These are phyloP conservation scores for Lanius collurio DNA, from an alignment of 2,113 vertebrate genomes.

Conservation along the genomic window DNA sequence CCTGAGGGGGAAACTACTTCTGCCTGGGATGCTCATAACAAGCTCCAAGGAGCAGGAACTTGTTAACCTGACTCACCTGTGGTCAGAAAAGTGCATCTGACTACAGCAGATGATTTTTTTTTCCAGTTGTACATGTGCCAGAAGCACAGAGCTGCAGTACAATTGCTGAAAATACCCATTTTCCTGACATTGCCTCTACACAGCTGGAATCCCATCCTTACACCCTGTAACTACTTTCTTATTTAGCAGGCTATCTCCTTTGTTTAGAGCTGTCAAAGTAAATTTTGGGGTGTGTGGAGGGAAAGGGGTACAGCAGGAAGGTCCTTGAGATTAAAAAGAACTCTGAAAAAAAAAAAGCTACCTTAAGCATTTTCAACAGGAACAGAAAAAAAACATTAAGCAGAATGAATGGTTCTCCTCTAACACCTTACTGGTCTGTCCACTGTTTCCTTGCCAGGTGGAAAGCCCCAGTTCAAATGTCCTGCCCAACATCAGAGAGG, in stretches of 20 bases:
- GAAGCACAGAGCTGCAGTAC: background rate
- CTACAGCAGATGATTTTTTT: background rate
- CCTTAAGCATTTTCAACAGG: conserved; percentile 13
- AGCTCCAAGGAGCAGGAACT: background rate
- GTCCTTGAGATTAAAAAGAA: background rate
- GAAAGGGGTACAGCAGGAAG: background rate
- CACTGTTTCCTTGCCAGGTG: background rate
- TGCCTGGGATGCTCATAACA: background rate
- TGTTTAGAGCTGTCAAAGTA: background rate
- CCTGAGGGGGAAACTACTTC: background rate
- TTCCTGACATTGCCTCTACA: background rate
- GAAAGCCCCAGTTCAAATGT: background rate
- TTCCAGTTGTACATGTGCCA: background rate
- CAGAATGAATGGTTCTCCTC: background rate
- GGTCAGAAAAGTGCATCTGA: background rate
- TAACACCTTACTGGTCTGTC: background rate
- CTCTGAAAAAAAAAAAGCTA: background rate
- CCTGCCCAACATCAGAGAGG: background rate
- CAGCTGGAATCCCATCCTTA: background rate
- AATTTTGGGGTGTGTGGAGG: background rate
- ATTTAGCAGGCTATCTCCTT: background rate
- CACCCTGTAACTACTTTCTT: background rate
- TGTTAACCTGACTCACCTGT: background rate
- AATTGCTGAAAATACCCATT: background rate
- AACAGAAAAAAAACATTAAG: background rate